A percentile compares a stretch with the other conserved stretches of the same genome.
Conservation (phyloP, 1,140 invertebrate species). For the Diachasma alloeum region DNA sequence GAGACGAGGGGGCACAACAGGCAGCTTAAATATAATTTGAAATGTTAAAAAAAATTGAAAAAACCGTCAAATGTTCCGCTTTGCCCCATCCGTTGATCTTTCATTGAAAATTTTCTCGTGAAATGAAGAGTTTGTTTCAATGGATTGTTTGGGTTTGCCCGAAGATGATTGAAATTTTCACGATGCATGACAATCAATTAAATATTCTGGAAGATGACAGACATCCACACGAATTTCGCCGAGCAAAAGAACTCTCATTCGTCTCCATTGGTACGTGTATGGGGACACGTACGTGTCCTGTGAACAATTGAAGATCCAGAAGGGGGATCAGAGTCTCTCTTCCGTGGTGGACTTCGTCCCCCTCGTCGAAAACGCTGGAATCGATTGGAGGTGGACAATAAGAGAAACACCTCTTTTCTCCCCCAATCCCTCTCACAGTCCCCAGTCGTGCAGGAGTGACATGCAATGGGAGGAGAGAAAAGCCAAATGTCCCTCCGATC, state of each 20-base stretch:
- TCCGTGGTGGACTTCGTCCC: conserved; percentile 23
- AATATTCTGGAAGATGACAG: not conserved
- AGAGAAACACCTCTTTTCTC: conserved; percentile 1
- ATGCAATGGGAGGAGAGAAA: conserved; percentile 11
- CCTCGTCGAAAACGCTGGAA: not conserved
- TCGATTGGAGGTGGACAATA: not conserved
- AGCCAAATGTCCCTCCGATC: not conserved
- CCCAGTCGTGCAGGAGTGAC: not conserved
- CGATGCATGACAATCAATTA: not conserved
- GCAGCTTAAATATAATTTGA: no score
- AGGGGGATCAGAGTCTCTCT: conserved; percentile 22
- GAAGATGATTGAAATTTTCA: no score
- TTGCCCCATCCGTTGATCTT: no score
- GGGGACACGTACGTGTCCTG: conserved; percentile 41
- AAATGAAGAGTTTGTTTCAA: no score
- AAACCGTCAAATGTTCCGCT: no score
- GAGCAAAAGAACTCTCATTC: conserved; percentile 16
- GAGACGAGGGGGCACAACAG: no score
- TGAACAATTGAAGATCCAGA: conserved; percentile 22
- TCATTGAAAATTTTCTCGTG: no score
- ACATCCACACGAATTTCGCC: conserved; percentile 5
- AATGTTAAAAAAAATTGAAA: no score
- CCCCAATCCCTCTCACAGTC: not conserved
- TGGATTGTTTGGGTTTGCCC: not conserved
- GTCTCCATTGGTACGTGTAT: conserved; percentile 38